These are phyloP conservation scores for Pseudanteris insignis DNA, from an alignment of 2,888 invertebrate genomes.

Conservation along the genomic window DNA sequence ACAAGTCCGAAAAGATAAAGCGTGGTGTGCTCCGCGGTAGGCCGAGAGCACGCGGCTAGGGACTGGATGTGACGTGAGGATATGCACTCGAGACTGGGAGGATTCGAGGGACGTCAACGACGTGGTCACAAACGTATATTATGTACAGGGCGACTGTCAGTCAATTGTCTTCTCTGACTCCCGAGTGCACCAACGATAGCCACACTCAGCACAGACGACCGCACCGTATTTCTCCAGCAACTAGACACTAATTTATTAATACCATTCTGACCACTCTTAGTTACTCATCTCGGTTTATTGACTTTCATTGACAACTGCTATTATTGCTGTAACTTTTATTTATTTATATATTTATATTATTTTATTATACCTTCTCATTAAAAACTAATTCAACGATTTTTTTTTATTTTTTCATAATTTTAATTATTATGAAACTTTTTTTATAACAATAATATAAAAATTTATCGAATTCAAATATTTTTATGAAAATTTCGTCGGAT, in stretches of 20 bases:
- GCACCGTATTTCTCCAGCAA: constrained; percentile 48
- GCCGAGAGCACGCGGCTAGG: constrained; percentile 49
- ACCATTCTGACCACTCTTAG: constrained; percentile 54
- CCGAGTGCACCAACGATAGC: constrained; percentile 42
- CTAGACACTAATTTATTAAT: constrained; percentile 63
- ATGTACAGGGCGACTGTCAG: constrained; percentile 49
- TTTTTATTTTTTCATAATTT: too few species aligned
- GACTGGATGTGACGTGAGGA: constrained; percentile 64
- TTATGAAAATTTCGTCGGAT: too few species aligned
- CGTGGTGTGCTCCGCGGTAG: constrained; percentile 55
- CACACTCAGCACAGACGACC: constrained; percentile 29
- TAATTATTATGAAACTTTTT: too few species aligned
- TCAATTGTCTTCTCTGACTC: constrained; percentile 61
- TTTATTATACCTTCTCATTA: too few species aligned
- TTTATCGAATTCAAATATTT: too few species aligned
- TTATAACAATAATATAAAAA: too few species aligned
- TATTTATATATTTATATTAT: too few species aligned
- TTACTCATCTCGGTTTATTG: constrained; percentile 62
- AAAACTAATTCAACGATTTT: too few species aligned
- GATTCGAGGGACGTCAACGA: constrained; percentile 48
- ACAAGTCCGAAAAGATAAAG: constrained; percentile 47
- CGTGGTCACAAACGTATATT: constrained; percentile 46
- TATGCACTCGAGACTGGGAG: constrained; percentile 48
- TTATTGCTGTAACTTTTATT: too few species aligned
- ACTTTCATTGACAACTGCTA: constrained; percentile 62